Evolutionary conservation across 2,113 vertebrate species (phyloP).

Genomic region (Abramis brama): DNA sequence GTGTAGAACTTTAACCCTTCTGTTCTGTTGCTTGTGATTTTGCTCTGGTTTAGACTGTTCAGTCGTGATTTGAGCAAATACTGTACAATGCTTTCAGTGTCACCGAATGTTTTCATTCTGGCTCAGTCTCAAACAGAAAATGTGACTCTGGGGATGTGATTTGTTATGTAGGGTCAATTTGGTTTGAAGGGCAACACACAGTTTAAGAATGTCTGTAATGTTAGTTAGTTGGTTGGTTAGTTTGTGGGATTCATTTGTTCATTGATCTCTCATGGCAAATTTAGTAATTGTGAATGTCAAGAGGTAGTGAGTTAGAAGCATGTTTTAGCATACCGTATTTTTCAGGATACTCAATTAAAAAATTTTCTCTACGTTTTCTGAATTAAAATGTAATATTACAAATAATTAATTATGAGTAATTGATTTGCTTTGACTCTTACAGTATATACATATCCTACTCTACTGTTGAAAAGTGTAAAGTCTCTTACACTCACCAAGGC

Average conservation of each 20-base stretch:
- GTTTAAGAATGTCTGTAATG: neutral
- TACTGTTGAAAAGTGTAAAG: too few species aligned
- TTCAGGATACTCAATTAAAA: neutral
- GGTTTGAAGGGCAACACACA: neutral
- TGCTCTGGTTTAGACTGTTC: neutral
- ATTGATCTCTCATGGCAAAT: neutral
- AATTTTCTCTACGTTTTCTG: neutral
- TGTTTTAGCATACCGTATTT: neutral
- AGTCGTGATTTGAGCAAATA: neutral
- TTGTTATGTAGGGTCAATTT: neutral
- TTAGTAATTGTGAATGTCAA: neutral
- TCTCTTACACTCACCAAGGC: neutral
- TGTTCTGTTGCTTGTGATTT: neutral
- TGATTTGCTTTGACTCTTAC: too few species aligned
- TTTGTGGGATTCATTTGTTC: neutral
- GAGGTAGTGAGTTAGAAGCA: neutral
- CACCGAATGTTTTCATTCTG: too few species aligned
- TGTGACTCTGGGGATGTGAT: neutral
- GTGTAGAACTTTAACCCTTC: neutral
- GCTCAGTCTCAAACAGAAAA: neutral
- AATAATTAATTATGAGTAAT: too few species aligned
- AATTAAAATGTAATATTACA: too few species aligned
- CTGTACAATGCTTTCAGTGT: too few species aligned
- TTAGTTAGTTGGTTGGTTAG: neutral
- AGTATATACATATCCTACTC: too few species aligned